Percentiles rank a stretch among this genome's conserved stretches.
phyloP scores from a whole-genome alignment of 1,140 invertebrate species.

The Branchinecta lindahli region DNA sequence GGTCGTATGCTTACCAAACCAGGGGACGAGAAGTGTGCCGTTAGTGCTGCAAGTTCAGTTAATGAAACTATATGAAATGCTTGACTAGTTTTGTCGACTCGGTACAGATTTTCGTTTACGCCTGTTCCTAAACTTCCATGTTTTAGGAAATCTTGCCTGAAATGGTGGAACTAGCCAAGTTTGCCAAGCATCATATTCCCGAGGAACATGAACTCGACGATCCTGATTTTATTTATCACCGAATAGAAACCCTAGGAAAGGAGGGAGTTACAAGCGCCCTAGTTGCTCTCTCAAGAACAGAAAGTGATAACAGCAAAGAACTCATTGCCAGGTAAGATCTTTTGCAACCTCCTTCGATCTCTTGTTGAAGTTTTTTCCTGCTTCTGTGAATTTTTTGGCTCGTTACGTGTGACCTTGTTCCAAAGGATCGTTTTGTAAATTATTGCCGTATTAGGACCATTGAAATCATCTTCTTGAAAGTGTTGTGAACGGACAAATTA shows the following conservation, averaged over 20 bases:
- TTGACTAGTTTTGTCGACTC: background rate
- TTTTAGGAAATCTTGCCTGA: slow-evolving; percentile 72
- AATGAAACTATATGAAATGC: too few relatives aligned
- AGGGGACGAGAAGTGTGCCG: too few relatives aligned
- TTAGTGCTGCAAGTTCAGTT: too few relatives aligned
- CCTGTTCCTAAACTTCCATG: background rate
- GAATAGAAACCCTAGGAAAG: slow-evolving; percentile 57
- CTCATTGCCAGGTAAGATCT: slow-evolving; percentile 46
- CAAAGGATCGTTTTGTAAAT: too few relatives aligned
- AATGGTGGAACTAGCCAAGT: slow-evolving; percentile 93
- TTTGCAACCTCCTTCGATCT: too few relatives aligned
- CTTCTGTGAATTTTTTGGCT: too few relatives aligned
- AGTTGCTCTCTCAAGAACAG: slow-evolving; percentile 75
- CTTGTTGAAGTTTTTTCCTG: too few relatives aligned
- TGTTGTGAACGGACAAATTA: too few relatives aligned
- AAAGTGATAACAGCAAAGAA: slow-evolving; percentile 80
- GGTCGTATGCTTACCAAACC: too few relatives aligned
- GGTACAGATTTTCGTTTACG: background rate
- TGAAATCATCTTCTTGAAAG: too few relatives aligned
- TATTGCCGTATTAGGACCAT: too few relatives aligned
- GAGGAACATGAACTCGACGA: slow-evolving; percentile 92
- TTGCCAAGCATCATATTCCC: slow-evolving; percentile 97
- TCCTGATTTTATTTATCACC: slow-evolving; percentile 71
- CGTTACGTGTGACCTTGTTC: too few relatives aligned
- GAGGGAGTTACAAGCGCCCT: slow-evolving; percentile 74